Conservation (phyloP, 2,797 vertebrate genomes). For the Enteromius viviparus region DNA sequence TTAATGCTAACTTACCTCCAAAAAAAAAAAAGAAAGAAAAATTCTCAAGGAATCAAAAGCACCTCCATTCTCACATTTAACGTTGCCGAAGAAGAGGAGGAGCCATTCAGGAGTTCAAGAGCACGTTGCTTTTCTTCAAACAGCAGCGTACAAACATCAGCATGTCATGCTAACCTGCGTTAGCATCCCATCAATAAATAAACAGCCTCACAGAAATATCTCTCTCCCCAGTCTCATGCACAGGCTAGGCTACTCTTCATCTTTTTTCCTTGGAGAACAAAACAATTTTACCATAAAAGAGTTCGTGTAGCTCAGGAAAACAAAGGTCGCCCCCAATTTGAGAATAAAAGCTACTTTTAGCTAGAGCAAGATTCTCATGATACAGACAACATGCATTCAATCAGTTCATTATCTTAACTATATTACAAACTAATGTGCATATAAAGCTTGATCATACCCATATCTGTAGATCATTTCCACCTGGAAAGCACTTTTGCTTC, state of each 20-base stretch:
- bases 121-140: slow-evolving; percentile 49
- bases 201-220: slow-evolving; percentile 79
- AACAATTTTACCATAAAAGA: slow-evolving; percentile 6
- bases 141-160: slow-evolving; percentile 58
- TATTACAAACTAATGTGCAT: slow-evolving; percentile 16
- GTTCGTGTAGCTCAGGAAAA: neutral
- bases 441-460: slow-evolving; percentile 1
- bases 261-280: slow-evolving; percentile 15
- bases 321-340: neutral
- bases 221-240: slow-evolving; percentile 65
- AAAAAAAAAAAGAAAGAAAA: neutral
- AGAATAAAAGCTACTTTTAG: neutral
- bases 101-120: neutral
- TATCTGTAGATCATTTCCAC: slow-evolving; percentile 20
- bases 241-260: neutral
- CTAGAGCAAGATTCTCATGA: neutral
- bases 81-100: neutral
- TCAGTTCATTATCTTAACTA: neutral
- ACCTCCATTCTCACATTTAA: neutral
- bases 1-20: slow-evolving; percentile 1
- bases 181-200: slow-evolving; percentile 79
- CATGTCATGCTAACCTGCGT: slow-evolving; percentile 72
- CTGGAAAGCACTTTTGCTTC: slow-evolving; percentile 23
- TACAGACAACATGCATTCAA: neutral
- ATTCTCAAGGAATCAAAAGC: neutral